Base-by-base conservation (phyloP, 1,140 invertebrate species). In the Papilio xuthus region DNA sequence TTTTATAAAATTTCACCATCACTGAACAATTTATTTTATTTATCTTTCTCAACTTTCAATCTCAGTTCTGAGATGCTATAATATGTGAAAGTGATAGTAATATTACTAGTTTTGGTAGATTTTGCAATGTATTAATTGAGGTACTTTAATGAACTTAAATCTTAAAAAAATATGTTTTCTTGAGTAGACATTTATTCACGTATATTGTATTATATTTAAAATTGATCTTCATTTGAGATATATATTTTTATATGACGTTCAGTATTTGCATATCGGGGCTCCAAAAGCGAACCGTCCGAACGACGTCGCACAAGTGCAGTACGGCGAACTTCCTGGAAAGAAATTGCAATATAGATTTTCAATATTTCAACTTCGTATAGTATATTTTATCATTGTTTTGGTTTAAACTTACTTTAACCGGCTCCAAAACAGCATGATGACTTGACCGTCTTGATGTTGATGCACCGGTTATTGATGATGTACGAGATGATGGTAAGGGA, bases 231-330 rank as follows among this genome's bases (percentile, higher is more conserved):
- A 82, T 90, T 89, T 26, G 90, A 92, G 60, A 93, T 80, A 79
- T 88, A 89, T 77, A 93, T 93, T 88, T 90, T 93, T 9, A 93
- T 93, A 73, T 88, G 88, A 28, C 87, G 80, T 85, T 90, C 83
- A 41, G 77, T 72, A 78, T 83, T 81, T 37, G 84, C 77, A 81
- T 69, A 81, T 10, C 85, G 82, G 26, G 84, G 80, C 75, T 88
- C 86, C 18, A 89, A 69, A 71, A 93, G 81, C 18, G 90, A 92
- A 0, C 92, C 92, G 85, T 93, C 92, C n/a, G 92, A 93, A 72
- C 87, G 86, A 37, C 92, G 86, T 18, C 92, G 86, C 28, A 92
- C 85, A 69, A 93, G 84, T 41, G 86, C 85, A 53, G 89, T 90
- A 18, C 86, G 86, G 32, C 85, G 86, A 37, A 92, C 83, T 85